Base-by-base conservation (phyloP, 2,113 vertebrate genomes). In the Phrynosoma blainvillii region DNA sequence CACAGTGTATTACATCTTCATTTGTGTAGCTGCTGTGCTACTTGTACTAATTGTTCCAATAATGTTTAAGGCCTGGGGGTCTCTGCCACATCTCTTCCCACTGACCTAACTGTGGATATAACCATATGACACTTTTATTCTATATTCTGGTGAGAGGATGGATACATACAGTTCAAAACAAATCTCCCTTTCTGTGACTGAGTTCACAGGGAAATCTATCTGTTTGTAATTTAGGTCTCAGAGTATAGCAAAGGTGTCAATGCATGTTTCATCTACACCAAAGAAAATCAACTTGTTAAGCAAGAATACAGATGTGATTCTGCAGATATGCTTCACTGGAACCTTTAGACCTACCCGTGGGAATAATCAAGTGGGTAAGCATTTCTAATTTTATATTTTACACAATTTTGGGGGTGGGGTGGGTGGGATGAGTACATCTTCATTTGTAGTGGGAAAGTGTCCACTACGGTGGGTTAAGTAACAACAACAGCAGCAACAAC, bases 231-330 rank as follows among this genome's bases (percentile, higher is more conserved):
- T 93, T 92, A 99, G 98, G 98, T 98, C 98, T 90, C 96, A 92
- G 84, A 97, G 97, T 77, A 97, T 99, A 88, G 98, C 97, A 62
- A 93, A 95, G 89, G 97, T 99, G 84, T 94, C 96, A 9, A 18
- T 97, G 77, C 91, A 82, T 82, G 97, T 96, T 52, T 95, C 95
- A 30, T 98, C 98, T 95, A 96, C 86, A 78, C 98, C 98, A 0
- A 94, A 97, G 47, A 98, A 98, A 96, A 98, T 99, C 91, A 97
- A 93, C 92, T 96, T 99, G 84, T 89, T 97, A 68, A 97, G 96
- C 93, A 98, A 98, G 95, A 96, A 96, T 76, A 98, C 97, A 36
- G 94, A 97, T 77, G 89, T 98, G 75, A 94, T 87, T 78, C 97
- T 97, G 40, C 94, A 91, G 40, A 94, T 99, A 87, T 99, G 98